Evolutionary conservation across 2,113 vertebrate species (phyloP).

Genomic region (Nymphicus hollandicus): DNA sequence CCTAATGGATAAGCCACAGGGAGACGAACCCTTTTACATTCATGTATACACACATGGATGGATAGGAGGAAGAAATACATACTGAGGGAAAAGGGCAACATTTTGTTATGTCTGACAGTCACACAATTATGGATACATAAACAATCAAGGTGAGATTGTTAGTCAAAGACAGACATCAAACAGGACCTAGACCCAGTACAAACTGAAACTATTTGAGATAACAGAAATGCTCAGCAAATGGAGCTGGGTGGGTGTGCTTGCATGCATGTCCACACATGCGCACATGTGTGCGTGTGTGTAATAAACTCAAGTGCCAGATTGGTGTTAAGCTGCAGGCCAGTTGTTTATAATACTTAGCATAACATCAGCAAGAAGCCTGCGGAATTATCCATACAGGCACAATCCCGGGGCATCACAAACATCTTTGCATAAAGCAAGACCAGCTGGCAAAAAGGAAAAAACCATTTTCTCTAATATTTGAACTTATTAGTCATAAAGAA

Average conservation of each 20-base stretch:
- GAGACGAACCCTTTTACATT: background rate
- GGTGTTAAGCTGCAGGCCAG: background rate
- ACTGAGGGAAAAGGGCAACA: background rate
- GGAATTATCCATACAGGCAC: background rate
- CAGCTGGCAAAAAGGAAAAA: background rate
- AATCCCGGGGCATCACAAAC: background rate
- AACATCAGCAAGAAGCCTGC: background rate
- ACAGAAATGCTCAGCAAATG: background rate
- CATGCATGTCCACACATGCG: fast-evolving
- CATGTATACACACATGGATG: background rate
- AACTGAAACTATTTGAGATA: background rate
- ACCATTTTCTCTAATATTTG: background rate
- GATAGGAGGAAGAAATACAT: background rate
- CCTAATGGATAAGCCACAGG: background rate
- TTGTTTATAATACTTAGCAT: background rate
- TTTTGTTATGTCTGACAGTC: background rate
- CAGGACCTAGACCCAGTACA: background rate
- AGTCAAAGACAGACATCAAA: background rate
- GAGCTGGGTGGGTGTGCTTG: background rate
- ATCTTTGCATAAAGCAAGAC: background rate
- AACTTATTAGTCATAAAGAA: background rate
- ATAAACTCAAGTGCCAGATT: background rate
- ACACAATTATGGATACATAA: background rate
- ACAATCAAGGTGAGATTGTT: background rate
- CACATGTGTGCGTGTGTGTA: background rate